Percentiles rank a stretch among this genome's conserved stretches.
phyloP scores from a whole-genome alignment of 2,888 invertebrate genomes.

The Chironomus tentans region DNA sequence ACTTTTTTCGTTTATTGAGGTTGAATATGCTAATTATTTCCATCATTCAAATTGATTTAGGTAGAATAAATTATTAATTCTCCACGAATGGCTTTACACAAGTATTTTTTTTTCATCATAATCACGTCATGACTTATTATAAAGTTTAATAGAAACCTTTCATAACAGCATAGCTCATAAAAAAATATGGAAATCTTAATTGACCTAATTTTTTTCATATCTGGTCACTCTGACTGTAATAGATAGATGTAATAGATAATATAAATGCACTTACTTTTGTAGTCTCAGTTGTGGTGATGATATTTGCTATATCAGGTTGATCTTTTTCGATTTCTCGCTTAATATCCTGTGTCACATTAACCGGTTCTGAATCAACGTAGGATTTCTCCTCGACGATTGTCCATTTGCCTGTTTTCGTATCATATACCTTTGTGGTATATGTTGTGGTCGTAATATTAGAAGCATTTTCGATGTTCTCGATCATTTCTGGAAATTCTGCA shows the following conservation, averaged over 20 bases:
- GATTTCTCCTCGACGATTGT: slow-evolving; percentile 43
- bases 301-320: slow-evolving; percentile 43
- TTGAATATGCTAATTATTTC: background rate
- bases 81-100: too few relatives aligned
- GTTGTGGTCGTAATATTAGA: slow-evolving; percentile 42
- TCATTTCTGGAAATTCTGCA: slow-evolving; percentile 39
- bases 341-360: slow-evolving; percentile 40
- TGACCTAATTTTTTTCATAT: background rate
- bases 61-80: background rate
- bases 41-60: background rate
- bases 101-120: too few relatives aligned
- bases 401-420: slow-evolving; percentile 42
- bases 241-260: background rate
- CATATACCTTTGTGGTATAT: slow-evolving; percentile 42
- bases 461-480: slow-evolving; percentile 44
- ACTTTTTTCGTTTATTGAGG: background rate
- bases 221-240: background rate
- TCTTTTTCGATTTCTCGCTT: slow-evolving; percentile 43
- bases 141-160: background rate
- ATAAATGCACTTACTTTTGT: slow-evolving; percentile 38
- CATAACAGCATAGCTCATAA: background rate
- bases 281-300: slow-evolving; percentile 43
- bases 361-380: slow-evolving; percentile 40
- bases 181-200: background rate
- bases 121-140: background rate